phyloP scores from a whole-genome alignment of 1,140 invertebrate species.

The Dendrolimus punctatus region DNA sequence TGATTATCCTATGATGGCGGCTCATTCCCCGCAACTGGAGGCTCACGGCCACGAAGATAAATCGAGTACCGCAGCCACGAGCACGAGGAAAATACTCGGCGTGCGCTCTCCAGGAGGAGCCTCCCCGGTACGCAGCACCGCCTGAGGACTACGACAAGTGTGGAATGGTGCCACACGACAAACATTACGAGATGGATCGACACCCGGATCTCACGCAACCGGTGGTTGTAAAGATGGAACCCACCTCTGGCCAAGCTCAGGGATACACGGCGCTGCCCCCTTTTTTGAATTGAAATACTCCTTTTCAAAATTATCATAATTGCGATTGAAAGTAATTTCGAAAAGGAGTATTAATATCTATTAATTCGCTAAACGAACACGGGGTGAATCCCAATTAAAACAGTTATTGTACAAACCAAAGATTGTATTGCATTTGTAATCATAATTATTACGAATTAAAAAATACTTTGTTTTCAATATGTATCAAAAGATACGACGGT shows the following conservation, averaged over 20 bases:
- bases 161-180: conserved; percentile 69
- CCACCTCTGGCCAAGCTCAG: conserved; percentile 62
- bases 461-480: too few species aligned
- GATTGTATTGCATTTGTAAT: too few species aligned
- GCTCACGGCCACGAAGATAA: conserved; percentile 71
- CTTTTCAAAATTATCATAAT: conserved; percentile 69
- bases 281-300: conserved; percentile 83
- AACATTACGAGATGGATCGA: conserved; percentile 69
- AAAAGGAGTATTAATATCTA: conserved; percentile 56
- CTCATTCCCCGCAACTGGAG: conserved; percentile 76
- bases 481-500: too few species aligned
- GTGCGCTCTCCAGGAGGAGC: conserved; percentile 74
- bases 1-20: conserved; percentile 78
- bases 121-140: conserved; percentile 69
- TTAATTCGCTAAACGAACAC: background rate
- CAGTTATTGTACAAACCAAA: too few species aligned
- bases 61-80: conserved; percentile 62
- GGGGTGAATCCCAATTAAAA: background rate
- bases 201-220: conserved; percentile 68
- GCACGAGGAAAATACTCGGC: conserved; percentile 72
- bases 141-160: conserved; percentile 73
- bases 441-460: too few species aligned
- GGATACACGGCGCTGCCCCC: conserved; percentile 80
- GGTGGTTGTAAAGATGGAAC: conserved; percentile 77
- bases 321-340: conserved; percentile 50